These are phyloP conservation scores for Callaeas wilsoni DNA, from an alignment of 2,113 vertebrate species.

Conservation along the genomic window DNA sequence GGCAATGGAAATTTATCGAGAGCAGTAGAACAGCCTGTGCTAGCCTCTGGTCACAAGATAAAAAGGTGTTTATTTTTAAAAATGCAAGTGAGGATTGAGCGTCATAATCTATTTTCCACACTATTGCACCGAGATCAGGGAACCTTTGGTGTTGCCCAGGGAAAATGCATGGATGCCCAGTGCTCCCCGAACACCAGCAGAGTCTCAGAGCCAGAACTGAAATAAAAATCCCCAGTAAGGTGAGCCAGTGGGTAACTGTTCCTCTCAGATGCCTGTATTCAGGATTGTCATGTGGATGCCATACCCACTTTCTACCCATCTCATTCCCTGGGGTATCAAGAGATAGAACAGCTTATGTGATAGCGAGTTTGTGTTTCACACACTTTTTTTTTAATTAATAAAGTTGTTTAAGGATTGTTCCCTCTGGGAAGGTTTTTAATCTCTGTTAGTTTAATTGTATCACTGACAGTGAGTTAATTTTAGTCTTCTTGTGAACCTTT, in stretches of 20 bases:
- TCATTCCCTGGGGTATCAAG: not conserved
- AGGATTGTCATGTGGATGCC: not conserved
- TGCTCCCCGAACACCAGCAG: not conserved
- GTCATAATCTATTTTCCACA: not conserved
- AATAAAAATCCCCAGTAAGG: not conserved
- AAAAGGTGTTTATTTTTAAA: not conserved
- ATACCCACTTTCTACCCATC: not conserved
- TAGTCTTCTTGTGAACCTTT: not conserved
- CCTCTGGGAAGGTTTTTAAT: not conserved
- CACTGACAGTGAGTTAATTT: not conserved
- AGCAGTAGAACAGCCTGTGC: not conserved
- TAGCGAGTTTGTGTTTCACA: not conserved
- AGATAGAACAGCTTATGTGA: not conserved
- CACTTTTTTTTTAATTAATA: not conserved
- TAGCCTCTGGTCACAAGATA: not conserved
- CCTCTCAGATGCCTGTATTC: not conserved
- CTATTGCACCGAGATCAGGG: not conserved
- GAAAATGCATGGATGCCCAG: not conserved
- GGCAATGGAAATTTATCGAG: not conserved
- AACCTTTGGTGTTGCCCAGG: not conserved
- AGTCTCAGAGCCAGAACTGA: not conserved
- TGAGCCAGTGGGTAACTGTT: not conserved
- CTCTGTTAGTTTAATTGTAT: not conserved
- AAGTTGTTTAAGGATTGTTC: not conserved
- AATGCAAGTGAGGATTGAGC: not conserved